Conservation (phyloP, 1,140 invertebrate genomes). For the Drosophila ambigua region DNA sequence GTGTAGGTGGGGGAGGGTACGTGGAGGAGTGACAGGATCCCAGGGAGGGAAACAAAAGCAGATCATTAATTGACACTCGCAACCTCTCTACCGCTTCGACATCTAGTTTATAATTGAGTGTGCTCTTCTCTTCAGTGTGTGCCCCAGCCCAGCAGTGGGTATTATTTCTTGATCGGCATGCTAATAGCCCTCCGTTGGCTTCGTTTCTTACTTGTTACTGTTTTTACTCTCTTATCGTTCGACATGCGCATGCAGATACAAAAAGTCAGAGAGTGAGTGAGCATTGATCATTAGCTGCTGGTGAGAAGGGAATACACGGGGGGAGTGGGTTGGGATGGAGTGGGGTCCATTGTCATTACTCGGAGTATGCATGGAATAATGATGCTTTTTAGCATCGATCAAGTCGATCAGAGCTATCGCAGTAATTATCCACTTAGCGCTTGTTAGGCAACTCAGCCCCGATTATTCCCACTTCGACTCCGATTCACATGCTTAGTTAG, state of each 20-base stretch:
- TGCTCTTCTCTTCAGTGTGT: conserved; percentile 6
- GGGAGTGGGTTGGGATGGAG: too few species aligned
- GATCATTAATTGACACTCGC: conserved; percentile 71
- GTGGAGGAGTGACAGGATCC: background rate
- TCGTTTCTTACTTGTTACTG: conserved; percentile 20
- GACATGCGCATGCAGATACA: conserved; percentile 48
- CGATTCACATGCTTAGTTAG: conserved; percentile 25
- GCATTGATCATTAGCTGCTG: conserved; percentile 45
- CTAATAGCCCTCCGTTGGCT: background rate
- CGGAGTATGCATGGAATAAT: conserved; percentile 68
- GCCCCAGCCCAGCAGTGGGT: background rate
- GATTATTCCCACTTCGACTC: conserved; percentile 17
- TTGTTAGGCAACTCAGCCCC: conserved; percentile 65
- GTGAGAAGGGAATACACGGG: too few species aligned
- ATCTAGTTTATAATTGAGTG: conserved; percentile 48
- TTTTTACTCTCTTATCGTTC: conserved; percentile 31
- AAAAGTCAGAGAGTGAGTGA: too few species aligned
- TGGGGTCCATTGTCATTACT: conserved; percentile 55
- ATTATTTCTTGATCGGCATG: conserved; percentile 9
- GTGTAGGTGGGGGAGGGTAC: too few species aligned
- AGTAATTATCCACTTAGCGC: conserved; percentile 77
- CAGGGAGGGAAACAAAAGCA: background rate
- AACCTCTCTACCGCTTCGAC: conserved; percentile 37
- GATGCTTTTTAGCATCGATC: conserved; percentile 70
- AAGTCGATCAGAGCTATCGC: conserved; percentile 61